Base-by-base conservation (phyloP, 1,140 invertebrate genomes). In the Argopecten irradians region DNA sequence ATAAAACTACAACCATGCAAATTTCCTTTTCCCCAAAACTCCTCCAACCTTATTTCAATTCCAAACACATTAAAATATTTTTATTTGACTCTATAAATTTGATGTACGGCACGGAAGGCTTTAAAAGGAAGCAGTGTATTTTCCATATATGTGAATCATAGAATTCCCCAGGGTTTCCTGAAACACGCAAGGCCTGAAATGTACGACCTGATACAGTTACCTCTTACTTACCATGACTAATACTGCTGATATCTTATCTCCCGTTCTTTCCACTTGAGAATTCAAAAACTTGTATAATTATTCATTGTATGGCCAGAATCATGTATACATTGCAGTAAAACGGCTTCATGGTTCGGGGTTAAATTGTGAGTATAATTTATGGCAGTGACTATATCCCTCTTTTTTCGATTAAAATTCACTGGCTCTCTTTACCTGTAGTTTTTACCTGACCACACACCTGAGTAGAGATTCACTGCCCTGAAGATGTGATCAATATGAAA, bases 401-500 rank as follows among this genome's bases (percentile, higher is more conserved):
- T 71, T 46, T 39, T 71, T 71, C 55, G 5, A 71, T 71, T 28
- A 71, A 71, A 71, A 71, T 71, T 71, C 55, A 28, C 11, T n/a
- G 5, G 55, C 13, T 5, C 55, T 71, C 55, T n/a, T 28, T n/a
- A 28, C 55, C n/a, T 28, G 55, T 71, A 28, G 55, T 71, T 71
- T 71, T 71, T 71, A 71, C 55, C 55, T 71, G 55, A 16, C n/a
- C 55, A 55, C 43, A 55, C 43, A 55, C 43, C 43, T 71, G 55
- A 71, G 55, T 7, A 28, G 19, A n/a, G 3, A 71, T 28, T 71
- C 55, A 71, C n/a, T 71, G 55, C 55, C 55, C 22, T n/a, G 22
- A 71, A n/a, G 8, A 71, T 3, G 55, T 71, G 55, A 71, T 71
- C 55, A 71, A 5, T 71, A 28, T 11, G 28, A 2, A 5, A 71